Evolutionary conservation across 2,113 vertebrate genomes (phyloP).

Genomic region (Halichoerus grypus): DNA sequence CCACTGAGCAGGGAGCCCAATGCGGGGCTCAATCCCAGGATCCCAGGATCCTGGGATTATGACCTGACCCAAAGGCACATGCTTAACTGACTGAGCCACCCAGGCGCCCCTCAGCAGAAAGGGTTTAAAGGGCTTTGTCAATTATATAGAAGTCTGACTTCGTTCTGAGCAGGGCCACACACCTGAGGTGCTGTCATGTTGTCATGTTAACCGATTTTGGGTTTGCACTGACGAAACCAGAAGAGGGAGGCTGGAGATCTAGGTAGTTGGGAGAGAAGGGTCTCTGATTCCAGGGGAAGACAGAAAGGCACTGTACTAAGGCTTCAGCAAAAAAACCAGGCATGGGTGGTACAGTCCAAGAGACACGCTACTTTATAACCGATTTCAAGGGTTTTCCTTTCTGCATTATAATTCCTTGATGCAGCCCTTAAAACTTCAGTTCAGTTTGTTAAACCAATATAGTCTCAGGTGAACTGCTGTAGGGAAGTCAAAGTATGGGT

Average conservation of each 20-base stretch:
- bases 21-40: not conserved
- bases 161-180: not conserved
- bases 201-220: not conserved
- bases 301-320: not conserved
- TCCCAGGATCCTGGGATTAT: not conserved
- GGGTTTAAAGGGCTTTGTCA: not conserved
- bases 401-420: not conserved
- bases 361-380: not conserved
- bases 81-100: not conserved
- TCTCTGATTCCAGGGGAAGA: not conserved
- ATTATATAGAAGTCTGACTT: not conserved
- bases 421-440: not conserved
- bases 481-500: not conserved
- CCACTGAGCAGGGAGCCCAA: not conserved
- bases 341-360: not conserved
- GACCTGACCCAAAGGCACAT: not conserved
- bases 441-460: not conserved
- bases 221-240: not conserved
- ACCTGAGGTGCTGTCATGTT: not conserved
- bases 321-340: not conserved
- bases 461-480: not conserved
- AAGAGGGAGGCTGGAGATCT: not conserved
- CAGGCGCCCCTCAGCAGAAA: not conserved
- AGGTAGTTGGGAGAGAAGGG: not conserved
- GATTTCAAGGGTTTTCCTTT: not conserved